Evolutionary conservation across 2,113 vertebrate species (phyloP).

Genomic region (Ursus arctos): DNA sequence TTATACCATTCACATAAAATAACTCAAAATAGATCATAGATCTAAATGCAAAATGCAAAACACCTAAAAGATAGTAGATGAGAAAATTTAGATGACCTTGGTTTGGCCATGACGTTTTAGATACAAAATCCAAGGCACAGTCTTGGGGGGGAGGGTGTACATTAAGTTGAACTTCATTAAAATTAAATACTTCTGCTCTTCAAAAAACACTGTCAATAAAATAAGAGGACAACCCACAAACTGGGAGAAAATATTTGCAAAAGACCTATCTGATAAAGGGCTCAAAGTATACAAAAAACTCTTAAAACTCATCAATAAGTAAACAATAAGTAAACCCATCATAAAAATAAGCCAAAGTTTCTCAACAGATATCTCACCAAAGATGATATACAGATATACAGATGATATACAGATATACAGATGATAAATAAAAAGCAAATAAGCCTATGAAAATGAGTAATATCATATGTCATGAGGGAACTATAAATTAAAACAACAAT

Average conservation of each 20-base stretch:
- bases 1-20: not conserved
- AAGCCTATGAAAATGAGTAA: not conserved
- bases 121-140: not conserved
- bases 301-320: slow-evolving; percentile 24
- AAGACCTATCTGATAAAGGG: not conserved
- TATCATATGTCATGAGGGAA: not conserved
- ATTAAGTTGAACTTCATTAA: not conserved
- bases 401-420: too few relatives aligned
- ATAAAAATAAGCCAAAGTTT: not conserved
- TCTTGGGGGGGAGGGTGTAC: not conserved
- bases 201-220: slow-evolving; percentile 24
- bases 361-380: not conserved
- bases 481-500: not conserved
- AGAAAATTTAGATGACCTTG: slow-evolving; percentile 15
- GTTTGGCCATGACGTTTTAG: slow-evolving; percentile 9
- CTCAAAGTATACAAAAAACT: not conserved
- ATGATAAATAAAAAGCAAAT: not conserved
- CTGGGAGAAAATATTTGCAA: not conserved
- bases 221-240: not conserved
- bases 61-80: not conserved
- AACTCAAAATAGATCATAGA: not conserved
- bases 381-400: not conserved
- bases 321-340: not conserved
- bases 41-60: not conserved
- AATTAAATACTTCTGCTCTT: not conserved